Percentiles rank a stretch among this genome's conserved stretches.
Evolutionary conservation across 23 tunicate genomes (phyloP).

Genomic region (Trididemnum nubilum): DNA sequence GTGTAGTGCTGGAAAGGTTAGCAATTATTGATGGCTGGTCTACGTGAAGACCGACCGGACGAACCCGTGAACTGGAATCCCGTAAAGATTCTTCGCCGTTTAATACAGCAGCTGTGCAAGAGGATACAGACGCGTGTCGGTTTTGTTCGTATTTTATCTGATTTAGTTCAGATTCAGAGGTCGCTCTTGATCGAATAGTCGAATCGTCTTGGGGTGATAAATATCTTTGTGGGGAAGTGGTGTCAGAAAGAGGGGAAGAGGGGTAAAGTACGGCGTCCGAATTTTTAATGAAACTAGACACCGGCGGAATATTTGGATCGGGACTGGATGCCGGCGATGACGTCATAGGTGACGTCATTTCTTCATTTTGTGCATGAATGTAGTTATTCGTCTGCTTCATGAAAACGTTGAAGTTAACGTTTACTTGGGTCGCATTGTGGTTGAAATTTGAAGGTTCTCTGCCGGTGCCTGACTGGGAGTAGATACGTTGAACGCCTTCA

Average conservation of each 20-base stretch:
- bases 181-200: conserved; percentile 17
- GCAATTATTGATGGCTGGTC: neutral
- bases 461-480: too few relatives aligned
- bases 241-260: conserved; percentile 44
- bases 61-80: conserved; percentile 21
- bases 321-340: conserved; percentile 17
- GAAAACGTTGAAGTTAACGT: conserved; percentile 11
- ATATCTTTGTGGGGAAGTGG: neutral
- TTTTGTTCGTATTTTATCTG: conserved; percentile 36
- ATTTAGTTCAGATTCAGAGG: conserved; percentile 54
- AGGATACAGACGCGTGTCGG: conserved; percentile 30
- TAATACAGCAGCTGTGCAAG: neutral
- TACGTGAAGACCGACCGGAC: conserved; percentile 65
- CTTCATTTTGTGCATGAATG: neutral
- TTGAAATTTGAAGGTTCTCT: too few relatives aligned
- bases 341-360: conserved; percentile 6
- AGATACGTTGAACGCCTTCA: too few relatives aligned
- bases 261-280: conserved; percentile 90
- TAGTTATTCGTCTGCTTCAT: neutral
- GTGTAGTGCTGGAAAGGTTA: neutral
- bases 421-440: neutral
- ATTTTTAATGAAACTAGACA: conserved; percentile 85
- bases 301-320: conserved; percentile 77
- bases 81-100: neutral
- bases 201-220: neutral